Percentiles rank a stretch among this genome's conserved stretches.
These are phyloP conservation scores for Grus americana DNA, from an alignment of 2,113 vertebrate genomes.

Conservation along the genomic window DNA sequence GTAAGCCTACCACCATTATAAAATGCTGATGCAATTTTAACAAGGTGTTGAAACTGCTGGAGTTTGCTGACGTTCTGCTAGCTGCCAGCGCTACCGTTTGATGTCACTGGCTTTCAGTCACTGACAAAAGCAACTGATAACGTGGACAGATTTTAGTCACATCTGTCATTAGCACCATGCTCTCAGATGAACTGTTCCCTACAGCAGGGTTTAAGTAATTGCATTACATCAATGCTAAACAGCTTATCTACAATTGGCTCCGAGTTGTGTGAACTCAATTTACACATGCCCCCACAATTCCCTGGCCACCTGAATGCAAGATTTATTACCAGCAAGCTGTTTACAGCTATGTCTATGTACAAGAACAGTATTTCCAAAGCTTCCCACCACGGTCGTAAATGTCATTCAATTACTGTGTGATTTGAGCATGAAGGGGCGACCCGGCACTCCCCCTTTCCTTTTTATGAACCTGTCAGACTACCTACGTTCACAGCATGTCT, in stretches of 20 bases:
- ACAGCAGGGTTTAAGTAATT: slow-evolving; percentile 25
- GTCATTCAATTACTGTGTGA: neutral
- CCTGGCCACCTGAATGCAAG: neutral
- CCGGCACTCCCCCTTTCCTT: neutral
- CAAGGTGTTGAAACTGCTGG: slow-evolving; percentile 26
- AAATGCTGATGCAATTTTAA: slow-evolving; percentile 9
- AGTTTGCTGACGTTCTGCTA: slow-evolving; percentile 30
- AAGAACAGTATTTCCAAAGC: neutral
- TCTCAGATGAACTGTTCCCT: slow-evolving; percentile 27
- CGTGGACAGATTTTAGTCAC: slow-evolving; percentile 19
- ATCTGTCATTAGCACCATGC: slow-evolving; percentile 26
- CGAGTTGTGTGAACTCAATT: neutral
- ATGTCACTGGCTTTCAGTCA: slow-evolving; percentile 33
- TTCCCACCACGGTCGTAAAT: neutral
- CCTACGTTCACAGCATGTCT: neutral
- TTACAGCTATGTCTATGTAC: neutral
- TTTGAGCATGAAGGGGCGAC: neutral
- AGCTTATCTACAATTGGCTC: slow-evolving; percentile 31
- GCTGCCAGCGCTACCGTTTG: slow-evolving; percentile 27
- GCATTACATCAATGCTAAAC: slow-evolving; percentile 25
- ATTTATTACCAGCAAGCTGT: neutral
- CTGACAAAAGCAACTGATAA: slow-evolving; percentile 22
- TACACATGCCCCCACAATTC: neutral
- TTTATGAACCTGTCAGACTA: neutral
- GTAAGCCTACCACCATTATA: neutral